Base-by-base conservation (phyloP, 2,888 invertebrate species). In the Globia sparganii region DNA sequence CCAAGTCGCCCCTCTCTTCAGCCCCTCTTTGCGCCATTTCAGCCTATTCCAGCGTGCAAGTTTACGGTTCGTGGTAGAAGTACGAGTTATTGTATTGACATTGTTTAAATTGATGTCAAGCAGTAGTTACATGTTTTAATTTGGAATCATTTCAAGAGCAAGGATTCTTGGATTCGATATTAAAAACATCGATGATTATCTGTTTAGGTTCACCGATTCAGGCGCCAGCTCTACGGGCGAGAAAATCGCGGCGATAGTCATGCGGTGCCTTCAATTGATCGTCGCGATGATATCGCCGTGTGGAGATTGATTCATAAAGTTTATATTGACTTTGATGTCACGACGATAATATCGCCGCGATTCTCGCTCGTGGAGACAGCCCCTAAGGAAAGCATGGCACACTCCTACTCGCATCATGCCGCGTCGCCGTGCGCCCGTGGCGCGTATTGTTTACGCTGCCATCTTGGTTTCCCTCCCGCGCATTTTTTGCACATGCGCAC, bases 401-500 rank as follows among this genome's bases (percentile, higher is more conserved):
- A n/a, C 28, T 67, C 31, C 25, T 31, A 37, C 61, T 37, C 37
- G 46, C 31, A 58, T 61, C 37, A 77, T 66, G 58, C 62, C 62
- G 79, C 31, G 34, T 13, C 53, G 43, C 43, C 21, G 28, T 43
- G 21, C 28, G 43, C 31, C 31, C 46, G 18, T 70, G 74, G 70
- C 76, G 79, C 75, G 85, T 88, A 83, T 90, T 92, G 91, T 91
- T 92, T 91, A 90, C 86, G 73, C 68, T 81, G 83, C 80, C 86
- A 86, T 84, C 84, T 86, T 84, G 82, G 77, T 77, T 78, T 78
- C 78, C 83, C 90, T 90, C 89, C 91, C 91, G 91, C 91, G 91
- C 87, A 89, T 87, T 91, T 83, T 83, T 79, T 91, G 92, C 92
- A 92, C 93, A 93, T 93, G 94, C 93, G 94, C 92, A 86, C 66